These are phyloP conservation scores for Perithous albicinctus DNA, from an alignment of 2,888 invertebrate species.

Conservation along the genomic window DNA sequence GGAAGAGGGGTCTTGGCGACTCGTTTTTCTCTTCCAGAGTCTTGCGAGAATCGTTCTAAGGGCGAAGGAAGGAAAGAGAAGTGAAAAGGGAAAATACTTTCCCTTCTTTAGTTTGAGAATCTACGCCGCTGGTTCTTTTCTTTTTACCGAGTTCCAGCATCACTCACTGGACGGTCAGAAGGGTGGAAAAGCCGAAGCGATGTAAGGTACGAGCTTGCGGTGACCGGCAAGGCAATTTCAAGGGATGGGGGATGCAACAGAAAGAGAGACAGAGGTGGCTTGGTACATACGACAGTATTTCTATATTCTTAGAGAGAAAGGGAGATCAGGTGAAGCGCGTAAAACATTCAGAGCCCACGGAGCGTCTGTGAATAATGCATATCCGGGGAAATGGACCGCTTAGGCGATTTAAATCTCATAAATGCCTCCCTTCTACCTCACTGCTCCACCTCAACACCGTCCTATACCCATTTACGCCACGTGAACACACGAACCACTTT, in stretches of 20 bases:
- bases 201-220: constrained; percentile 35
- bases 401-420: constrained; percentile 84
- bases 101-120: constrained; percentile 2
- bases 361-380: constrained; percentile 82
- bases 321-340: constrained; percentile 70
- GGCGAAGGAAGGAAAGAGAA: background rate
- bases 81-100: background rate
- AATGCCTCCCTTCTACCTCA: constrained; percentile 74
- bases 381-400: constrained; percentile 83
- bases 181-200: constrained; percentile 16
- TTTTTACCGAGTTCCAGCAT: background rate
- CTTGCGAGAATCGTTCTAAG: constrained; percentile 15
- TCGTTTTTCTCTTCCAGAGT: constrained; percentile 49
- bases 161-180: constrained; percentile 11
- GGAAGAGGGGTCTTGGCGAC: constrained; percentile 61
- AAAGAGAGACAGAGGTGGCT: constrained; percentile 57
- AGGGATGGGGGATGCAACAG: constrained; percentile 44
- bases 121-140: background rate
- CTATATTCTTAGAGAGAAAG: constrained; percentile 60
- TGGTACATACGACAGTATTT: constrained; percentile 21
- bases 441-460: background rate
- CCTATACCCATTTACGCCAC: constrained; percentile 22
- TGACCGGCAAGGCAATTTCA: constrained; percentile 47
- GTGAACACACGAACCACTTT: constrained; percentile 55
- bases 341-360: constrained; percentile 80